These are phyloP conservation scores for Bombyx huttoni DNA, from an alignment of 2,888 invertebrate genomes.

Conservation along the genomic window DNA sequence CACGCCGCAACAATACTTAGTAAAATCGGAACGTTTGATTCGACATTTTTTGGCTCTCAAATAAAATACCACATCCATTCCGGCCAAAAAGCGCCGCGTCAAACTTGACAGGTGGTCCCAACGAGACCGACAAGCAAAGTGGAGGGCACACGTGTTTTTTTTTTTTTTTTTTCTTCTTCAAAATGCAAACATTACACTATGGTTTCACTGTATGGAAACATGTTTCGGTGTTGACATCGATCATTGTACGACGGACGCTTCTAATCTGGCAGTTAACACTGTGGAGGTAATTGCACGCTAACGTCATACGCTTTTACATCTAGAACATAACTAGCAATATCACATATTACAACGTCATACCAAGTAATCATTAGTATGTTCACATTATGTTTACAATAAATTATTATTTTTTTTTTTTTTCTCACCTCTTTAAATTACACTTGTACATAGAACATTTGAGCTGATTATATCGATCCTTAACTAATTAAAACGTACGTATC, in stretches of 20 bases:
- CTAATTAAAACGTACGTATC: neutral
- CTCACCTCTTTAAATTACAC: neutral
- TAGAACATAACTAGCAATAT: neutral
- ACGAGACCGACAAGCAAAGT: neutral
- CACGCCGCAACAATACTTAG: no score
- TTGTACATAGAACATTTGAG: neutral
- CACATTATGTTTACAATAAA: no score
- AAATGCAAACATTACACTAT: conserved; percentile 22
- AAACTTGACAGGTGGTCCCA: no score
- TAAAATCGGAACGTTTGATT: no score
- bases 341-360: neutral
- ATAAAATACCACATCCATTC: no score
- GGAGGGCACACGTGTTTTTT: neutral
- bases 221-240: conserved; percentile 20
- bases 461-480: neutral
- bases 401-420: no score
- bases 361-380: neutral
- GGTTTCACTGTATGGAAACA: conserved; percentile 31
- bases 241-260: conserved; percentile 21
- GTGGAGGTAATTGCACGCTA: conserved; percentile 12
- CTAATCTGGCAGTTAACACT: conserved; percentile 33
- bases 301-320: conserved; percentile 21
- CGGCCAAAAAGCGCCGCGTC: no score
- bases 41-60: no score
- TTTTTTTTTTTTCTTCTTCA: neutral